Conservation (phyloP, 2,113 vertebrate species). For the Xiphorhynchus elegans region DNA sequence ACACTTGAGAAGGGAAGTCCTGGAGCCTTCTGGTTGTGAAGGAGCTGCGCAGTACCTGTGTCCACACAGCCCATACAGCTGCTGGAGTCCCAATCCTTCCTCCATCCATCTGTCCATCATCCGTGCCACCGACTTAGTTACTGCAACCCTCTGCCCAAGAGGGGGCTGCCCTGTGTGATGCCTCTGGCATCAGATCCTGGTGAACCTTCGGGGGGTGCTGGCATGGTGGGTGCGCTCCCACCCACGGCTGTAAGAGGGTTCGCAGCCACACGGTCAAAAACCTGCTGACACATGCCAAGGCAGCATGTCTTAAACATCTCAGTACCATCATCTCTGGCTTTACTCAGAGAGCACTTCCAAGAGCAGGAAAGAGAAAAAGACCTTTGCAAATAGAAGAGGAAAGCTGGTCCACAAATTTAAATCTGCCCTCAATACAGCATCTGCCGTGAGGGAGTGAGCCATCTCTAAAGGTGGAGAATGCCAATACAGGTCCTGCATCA, state of each 20-base stretch:
- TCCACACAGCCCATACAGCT: neutral
- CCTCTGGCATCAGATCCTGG: neutral
- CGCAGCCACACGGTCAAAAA: neutral
- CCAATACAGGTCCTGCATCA: neutral
- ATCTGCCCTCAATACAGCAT: neutral
- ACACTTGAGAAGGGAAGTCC: neutral
- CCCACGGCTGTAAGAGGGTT: neutral
- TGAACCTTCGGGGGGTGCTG: neutral
- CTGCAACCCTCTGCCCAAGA: rapidly evolving
- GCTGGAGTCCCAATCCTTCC: neutral
- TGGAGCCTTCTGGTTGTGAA: neutral
- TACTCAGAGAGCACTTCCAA: neutral
- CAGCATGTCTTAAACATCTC: neutral
- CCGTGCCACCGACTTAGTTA: neutral
- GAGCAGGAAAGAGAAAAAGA: neutral
- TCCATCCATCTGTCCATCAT: rapidly evolving
- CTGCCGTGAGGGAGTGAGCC: rapidly evolving
- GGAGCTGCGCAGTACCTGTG: neutral
- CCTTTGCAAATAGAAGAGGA: neutral
- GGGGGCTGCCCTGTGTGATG: neutral
- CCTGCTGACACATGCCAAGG: rapidly evolving
- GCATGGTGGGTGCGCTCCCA: rapidly evolving
- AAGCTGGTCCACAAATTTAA: neutral
- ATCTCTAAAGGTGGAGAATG: neutral
- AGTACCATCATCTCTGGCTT: neutral